A percentile compares a stretch with the other conserved stretches of the same genome.
Conservation (phyloP, 2,113 vertebrate species). For the Ptychochromis oligacanthus region DNA sequence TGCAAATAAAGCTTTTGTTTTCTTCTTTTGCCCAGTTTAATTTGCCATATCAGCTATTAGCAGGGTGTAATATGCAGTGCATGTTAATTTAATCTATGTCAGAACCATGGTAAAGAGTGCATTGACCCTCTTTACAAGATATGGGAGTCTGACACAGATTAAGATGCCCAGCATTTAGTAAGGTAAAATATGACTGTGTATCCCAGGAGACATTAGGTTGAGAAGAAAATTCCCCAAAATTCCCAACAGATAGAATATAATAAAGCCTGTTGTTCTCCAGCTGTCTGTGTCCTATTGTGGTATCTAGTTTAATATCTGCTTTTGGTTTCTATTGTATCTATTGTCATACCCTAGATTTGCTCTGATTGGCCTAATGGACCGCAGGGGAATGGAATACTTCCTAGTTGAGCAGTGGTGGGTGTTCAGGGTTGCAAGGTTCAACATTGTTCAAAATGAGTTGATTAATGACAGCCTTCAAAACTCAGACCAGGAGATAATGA, state of each 20-base stretch:
- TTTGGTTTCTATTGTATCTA: slow-evolving; percentile 50
- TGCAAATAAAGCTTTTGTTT: not conserved
- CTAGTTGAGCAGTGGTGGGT: slow-evolving; percentile 67
- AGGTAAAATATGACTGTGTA: slow-evolving; percentile 22
- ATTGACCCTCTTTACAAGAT: not conserved
- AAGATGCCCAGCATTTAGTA: not conserved
- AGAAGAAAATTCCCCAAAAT: slow-evolving; percentile 42
- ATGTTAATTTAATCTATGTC: not conserved
- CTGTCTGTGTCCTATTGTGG: slow-evolving; percentile 56
- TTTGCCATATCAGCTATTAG: not conserved
- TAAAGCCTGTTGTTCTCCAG: slow-evolving; percentile 52
- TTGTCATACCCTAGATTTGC: slow-evolving; percentile 60
- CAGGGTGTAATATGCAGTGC: not conserved
- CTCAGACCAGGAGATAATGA: slow-evolving; percentile 74
- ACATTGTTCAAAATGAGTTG: slow-evolving; percentile 66
- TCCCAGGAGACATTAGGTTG: slow-evolving; percentile 36
- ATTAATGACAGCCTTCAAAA: slow-evolving; percentile 77
- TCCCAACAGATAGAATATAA: slow-evolving; percentile 40
- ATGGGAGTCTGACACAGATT: not conserved
- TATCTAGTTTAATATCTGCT: slow-evolving; percentile 55
- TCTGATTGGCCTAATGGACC: slow-evolving; percentile 70
- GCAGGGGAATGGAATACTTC: slow-evolving; percentile 76
- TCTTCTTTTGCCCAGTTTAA: not conserved
- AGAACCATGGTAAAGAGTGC: not conserved
- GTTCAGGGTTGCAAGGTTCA: slow-evolving; percentile 71